phyloP scores from a whole-genome alignment of 2,888 invertebrate species.

The Xestoiulus laeticollis region DNA sequence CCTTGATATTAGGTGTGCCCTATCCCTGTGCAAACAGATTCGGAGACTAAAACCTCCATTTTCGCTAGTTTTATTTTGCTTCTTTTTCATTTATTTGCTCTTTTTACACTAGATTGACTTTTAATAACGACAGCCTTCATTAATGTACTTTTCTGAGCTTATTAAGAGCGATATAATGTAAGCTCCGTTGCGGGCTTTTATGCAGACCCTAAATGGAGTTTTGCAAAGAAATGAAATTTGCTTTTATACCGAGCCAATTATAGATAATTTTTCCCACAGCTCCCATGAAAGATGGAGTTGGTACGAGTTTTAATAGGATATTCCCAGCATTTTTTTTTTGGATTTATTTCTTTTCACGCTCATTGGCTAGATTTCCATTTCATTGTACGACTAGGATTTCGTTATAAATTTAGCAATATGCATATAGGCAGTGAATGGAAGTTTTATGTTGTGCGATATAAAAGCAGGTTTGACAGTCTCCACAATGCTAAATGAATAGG shows the following conservation, averaged over 20 bases:
- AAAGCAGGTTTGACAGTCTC: not conserved
- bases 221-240: slow-evolving; percentile 29
- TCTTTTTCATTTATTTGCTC: not conserved
- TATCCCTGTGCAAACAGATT: not conserved
- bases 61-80: not conserved
- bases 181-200: slow-evolving; percentile 24
- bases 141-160: not conserved
- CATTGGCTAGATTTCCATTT: slow-evolving; percentile 5
- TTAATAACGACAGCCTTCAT: slow-evolving; percentile 15
- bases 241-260: slow-evolving; percentile 37
- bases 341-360: slow-evolving; percentile 37
- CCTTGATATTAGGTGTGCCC: not conserved
- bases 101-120: slow-evolving; percentile 32
- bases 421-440: not conserved
- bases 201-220: not conserved
- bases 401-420: slow-evolving; percentile 22
- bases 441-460: not conserved
- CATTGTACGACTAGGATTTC: not conserved
- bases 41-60: not conserved
- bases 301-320: slow-evolving; percentile 6
- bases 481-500: not conserved
- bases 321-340: not conserved
- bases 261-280: slow-evolving; percentile 27
- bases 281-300: slow-evolving; percentile 19
- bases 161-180: slow-evolving; percentile 3